Base-by-base conservation (phyloP, 2,113 vertebrate species). In the Antidorcas marsupialis region DNA sequence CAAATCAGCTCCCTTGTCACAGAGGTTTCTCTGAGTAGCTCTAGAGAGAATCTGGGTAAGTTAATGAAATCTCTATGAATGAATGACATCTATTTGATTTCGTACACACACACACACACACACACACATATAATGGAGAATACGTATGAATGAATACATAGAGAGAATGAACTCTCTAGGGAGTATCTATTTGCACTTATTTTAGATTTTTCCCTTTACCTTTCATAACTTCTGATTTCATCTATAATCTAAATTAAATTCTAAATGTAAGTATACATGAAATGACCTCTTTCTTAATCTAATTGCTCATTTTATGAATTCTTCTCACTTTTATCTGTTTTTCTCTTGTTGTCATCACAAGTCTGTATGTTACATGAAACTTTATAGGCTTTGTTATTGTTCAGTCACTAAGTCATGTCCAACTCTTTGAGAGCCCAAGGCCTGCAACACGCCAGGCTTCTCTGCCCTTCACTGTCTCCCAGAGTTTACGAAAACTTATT, bases 81-180 rank as follows among this genome's bases (percentile, higher is more conserved):
- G 43, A 47, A 30, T 79, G 28, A 79, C 13, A 78, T 45, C 39
- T 28, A 16, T 28, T 16, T 78, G 74, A 78, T 45, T 28, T 78
- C 36, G 43, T 21, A 74, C 30, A 36, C 8, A 36, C 5, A 71
- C 17, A 71, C 52, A 53, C 52, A 15, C 52, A 52, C 52, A 52
- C 15, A 52, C 19, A 71, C 7, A 21, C 0, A 39, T 0, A 74
- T n/a, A n/a, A 27, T 27, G 2, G 3, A 30, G 15, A 79, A 79
- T 30, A 30, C 10, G 0, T 79, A 79, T 79, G 27, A 30, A 33
- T 50, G 28, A 30, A 79, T 30, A 79, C 17, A 79, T 2, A 50
- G 76, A 47, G 76, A 50, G 45, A 50, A 79, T 79, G 16, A 47
- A 50, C 28, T 82, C 5, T 36, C 45, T 33, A 76, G 33, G n/a